Evolutionary conservation across 2,797 vertebrate genomes (phyloP), one percentile per base, ranked within the genome.

Genomic region (Eutrigla gurnardus): DNA sequence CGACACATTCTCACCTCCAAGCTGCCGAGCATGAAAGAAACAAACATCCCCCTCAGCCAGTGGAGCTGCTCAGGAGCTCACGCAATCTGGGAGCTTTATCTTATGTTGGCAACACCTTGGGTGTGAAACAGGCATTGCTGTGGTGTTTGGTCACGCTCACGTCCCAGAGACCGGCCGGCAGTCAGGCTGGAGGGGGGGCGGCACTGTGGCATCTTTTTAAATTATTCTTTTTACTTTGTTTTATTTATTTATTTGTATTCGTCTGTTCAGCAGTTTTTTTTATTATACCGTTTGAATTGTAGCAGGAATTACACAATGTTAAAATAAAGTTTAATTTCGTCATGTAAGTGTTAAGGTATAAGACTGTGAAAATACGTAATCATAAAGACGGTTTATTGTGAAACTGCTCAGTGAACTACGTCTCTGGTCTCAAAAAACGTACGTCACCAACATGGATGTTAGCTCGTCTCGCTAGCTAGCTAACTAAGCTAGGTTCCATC

Each of bases 101-200:
- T 46, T 14, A 25, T 42, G 67, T 33, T 77, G 78, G 73, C 53
- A 45, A 17, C 78, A 65, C 25, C 40, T 62, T 50, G 15, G 35
- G 57, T n/a, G 54, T 75, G 78, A 80, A 67, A 14, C 47, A 49
- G 58, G 53, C 46, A 43, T 65, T 25, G 33, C 46, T 49, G 70
- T 35, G 39, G n/a, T 39, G 45, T 15, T 45, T 55, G 25, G 1
- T 79, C 65, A 43, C 60, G 6, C 59, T 15, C 25, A 25, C 25
- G 71, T 66, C 42, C 61, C 50, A 11, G 61, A 68, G 74, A 62
- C 70, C 66, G 14, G 64, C 13, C 45, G 3, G 10, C 66, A 40
- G 61, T 72, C 69, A 64, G 77, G 32, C 69, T 0, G 52, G 25
- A 70, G 42, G 77, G 68, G 53, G 8, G 82, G 77, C 40, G 67